phyloP scores from a whole-genome alignment of 1,140 invertebrate genomes.

The Mylabris phalerata region DNA sequence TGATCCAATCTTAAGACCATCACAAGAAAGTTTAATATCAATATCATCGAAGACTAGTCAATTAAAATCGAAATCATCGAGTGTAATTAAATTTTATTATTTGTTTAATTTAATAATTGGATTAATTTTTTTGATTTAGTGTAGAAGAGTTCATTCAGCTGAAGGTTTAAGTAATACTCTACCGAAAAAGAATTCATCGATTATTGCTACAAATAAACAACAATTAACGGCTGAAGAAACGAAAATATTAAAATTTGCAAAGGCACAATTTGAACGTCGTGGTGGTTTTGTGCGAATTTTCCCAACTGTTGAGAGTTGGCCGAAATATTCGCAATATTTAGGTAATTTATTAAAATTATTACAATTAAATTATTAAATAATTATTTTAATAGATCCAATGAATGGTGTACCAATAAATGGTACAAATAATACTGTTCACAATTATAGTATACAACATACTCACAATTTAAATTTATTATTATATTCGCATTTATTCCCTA shows the following conservation, averaged over 20 bases:
- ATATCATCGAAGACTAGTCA: conserved; percentile 10
- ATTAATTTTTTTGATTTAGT: conserved; percentile 40
- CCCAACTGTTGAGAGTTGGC: conserved; percentile 81
- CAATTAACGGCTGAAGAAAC: conserved; percentile 70
- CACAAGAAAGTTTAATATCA: conserved; percentile 20
- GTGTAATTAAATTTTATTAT: conserved; percentile 24
- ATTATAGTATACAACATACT: conserved; percentile 49
- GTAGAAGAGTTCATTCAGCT: conserved; percentile 60
- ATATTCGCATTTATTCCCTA: conserved; percentile 68
- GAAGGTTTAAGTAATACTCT: conserved; percentile 49
- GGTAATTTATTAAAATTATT: conserved; percentile 42
- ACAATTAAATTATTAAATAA: conserved; percentile 17
- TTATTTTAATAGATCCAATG: conserved; percentile 50
- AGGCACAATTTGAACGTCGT: conserved; percentile 74
- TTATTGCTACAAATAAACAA: conserved; percentile 19
- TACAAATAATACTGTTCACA: conserved; percentile 47
- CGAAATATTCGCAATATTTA: conserved; percentile 65
- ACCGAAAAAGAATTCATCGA: conserved; percentile 36
- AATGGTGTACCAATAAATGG: conserved; percentile 63
- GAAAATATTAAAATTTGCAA: conserved; percentile 66
- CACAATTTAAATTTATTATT: conserved; percentile 78
- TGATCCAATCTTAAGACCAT: conserved; percentile 56
- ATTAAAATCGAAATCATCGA: conserved; percentile 35
- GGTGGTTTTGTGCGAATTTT: conserved; percentile 91
- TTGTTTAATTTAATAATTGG: background rate